These are phyloP conservation scores for Cuniculus paca DNA, from an alignment of 2,797 vertebrate species.

Conservation along the genomic window DNA sequence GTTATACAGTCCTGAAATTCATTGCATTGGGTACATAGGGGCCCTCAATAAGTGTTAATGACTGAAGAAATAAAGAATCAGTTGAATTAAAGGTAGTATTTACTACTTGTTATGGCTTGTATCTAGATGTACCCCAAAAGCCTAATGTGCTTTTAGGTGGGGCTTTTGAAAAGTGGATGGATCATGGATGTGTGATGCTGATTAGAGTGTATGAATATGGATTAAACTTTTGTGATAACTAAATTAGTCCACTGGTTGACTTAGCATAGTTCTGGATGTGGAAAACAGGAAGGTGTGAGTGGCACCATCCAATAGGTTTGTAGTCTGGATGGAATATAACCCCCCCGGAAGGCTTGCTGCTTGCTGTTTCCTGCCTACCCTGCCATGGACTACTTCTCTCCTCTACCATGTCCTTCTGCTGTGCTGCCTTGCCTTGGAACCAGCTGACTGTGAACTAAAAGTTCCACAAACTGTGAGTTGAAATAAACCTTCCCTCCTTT, in stretches of 20 bases:
- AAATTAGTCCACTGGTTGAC: neutral
- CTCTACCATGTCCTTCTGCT: neutral
- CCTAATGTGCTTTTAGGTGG: neutral
- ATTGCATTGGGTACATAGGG: neutral
- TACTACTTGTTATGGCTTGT: neutral
- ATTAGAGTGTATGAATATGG: neutral
- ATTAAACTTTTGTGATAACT: neutral
- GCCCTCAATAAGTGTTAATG: neutral
- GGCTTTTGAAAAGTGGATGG: neutral
- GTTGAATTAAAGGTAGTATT: neutral
- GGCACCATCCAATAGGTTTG: neutral
- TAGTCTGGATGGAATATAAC: neutral
- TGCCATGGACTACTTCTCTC: neutral
- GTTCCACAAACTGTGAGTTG: neutral
- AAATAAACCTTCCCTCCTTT: neutral
- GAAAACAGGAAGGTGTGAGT: neutral
- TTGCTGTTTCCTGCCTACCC: neutral
- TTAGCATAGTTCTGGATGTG: neutral
- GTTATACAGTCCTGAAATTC: neutral
- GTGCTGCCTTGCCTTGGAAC: neutral
- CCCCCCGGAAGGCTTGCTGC: neutral
- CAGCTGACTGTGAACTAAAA: neutral
- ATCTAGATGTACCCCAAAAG: neutral
- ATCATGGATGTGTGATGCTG: neutral
- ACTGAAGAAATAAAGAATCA: constrained; percentile 14